Evolutionary conservation across 2,797 vertebrate species (phyloP), one percentile per base, ranked within the genome.

Genomic region (Acrocephalus scirpaceus): DNA sequence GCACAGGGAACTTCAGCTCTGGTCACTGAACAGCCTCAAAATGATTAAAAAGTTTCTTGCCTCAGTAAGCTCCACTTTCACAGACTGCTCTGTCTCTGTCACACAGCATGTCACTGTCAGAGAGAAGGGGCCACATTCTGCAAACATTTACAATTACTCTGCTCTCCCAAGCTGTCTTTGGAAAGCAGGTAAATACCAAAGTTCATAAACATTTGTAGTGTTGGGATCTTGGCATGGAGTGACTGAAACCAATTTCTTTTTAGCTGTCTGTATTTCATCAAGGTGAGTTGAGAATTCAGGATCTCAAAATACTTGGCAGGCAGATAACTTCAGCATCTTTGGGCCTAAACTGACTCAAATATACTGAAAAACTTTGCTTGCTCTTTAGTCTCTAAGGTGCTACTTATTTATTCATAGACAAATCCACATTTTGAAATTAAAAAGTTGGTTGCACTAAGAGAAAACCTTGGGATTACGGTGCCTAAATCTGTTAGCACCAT

Each of bases 401-500:
- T 76, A 16, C 19, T 60, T 76, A 29, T 47, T 79, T 69, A 29
- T n/a, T 5, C 11, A 50, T 36, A 81, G 79, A 70, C 16, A 57
- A 70, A 61, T 86, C 30, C 53, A 21, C 17, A 7, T 64, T 90
- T 75, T 62, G 7, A 84, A 84, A 62, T n/a, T 13, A 67, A 38
- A 84, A 73, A 60, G 4, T 44, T 56, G 21, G 9, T 66, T 56
- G 29, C 32, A 16, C 19, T 25, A 56, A 67, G 48, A 30, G 56
- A 73, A 77, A 67, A 21, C 0, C 0, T 5, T 3, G 22, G 38
- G 38, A 60, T 65, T 62, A 14, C 2, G 7, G 67, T 56, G 62
- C 42, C 62, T 62, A 25, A 47, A 14, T 27, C 47, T 57, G 29
- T 27, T 45, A 48, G n/a, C 27, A 17, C 23, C 0, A 0, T 36